phyloP scores from a whole-genome alignment of 2,888 invertebrate genomes.

The Leptopterna dolabrata region DNA sequence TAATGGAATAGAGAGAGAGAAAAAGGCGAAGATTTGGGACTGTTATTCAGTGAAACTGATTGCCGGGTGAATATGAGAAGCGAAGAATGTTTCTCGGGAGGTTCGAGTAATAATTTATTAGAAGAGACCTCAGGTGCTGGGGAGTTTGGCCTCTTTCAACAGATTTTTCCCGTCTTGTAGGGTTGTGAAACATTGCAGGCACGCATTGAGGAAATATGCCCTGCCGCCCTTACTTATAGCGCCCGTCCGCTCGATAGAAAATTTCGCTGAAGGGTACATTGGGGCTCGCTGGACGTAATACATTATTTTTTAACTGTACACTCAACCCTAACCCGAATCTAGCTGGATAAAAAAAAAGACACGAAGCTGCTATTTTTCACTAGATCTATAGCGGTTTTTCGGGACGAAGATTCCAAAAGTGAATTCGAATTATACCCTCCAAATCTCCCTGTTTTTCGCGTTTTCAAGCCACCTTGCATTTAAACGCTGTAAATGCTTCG shows the following conservation, averaged over 20 bases:
- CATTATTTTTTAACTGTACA: too few relatives aligned
- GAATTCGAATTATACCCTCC: too few relatives aligned
- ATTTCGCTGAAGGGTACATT: neutral
- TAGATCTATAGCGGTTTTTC: too few relatives aligned
- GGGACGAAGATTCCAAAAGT: too few relatives aligned
- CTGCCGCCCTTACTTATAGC: neutral
- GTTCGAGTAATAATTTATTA: conserved; percentile 2
- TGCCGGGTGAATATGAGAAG: conserved; percentile 33
- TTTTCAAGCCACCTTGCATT: too few relatives aligned
- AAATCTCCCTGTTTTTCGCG: too few relatives aligned
- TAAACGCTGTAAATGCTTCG: too few relatives aligned
- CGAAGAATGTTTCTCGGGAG: neutral
- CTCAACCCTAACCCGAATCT: too few relatives aligned
- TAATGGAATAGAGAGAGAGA: neutral
- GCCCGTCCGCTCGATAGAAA: neutral
- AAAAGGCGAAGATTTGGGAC: neutral
- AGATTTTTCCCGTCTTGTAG: neutral
- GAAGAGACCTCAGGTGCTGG: neutral
- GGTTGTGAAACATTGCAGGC: neutral
- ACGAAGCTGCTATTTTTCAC: too few relatives aligned
- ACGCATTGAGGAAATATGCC: neutral
- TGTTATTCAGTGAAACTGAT: conserved; percentile 39
- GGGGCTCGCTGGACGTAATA: too few relatives aligned
- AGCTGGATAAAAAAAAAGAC: too few relatives aligned
- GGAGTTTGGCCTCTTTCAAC: neutral